Percentiles rank a stretch among this genome's conserved stretches.
These are phyloP conservation scores for Cervus canadensis DNA, from an alignment of 2,113 vertebrate species.

Conservation along the genomic window DNA sequence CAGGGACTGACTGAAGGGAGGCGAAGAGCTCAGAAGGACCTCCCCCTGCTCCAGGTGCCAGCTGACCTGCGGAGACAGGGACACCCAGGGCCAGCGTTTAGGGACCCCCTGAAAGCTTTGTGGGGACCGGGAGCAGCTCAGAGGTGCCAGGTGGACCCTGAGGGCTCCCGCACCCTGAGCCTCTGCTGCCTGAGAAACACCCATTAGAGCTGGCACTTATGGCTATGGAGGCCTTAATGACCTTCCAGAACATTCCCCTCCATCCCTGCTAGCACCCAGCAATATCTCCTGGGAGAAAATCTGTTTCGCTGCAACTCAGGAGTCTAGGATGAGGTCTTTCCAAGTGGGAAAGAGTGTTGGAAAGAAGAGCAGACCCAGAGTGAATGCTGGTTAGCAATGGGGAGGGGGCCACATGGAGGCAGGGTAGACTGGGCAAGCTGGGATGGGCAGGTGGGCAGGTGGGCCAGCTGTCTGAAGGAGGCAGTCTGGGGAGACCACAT, in stretches of 20 bases:
- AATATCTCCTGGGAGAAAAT: background rate
- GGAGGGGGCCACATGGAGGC: accelerated
- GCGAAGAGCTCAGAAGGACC: background rate
- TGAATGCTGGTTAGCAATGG: background rate
- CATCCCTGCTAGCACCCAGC: background rate
- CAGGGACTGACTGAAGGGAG: background rate
- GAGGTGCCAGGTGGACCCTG: background rate
- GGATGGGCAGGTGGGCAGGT: background rate
- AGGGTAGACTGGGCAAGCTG: background rate
- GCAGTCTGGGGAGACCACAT: background rate
- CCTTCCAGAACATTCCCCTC: background rate
- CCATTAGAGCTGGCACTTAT: background rate
- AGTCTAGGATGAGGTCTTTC: background rate
- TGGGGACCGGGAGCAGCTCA: background rate
- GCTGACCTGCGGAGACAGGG: background rate
- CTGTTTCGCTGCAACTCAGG: background rate
- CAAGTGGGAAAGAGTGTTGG: background rate
- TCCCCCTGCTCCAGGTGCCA: background rate
- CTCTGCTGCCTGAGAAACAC: background rate
- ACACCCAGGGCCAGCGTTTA: background rate
- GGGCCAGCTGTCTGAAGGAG: background rate
- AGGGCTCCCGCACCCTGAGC: background rate
- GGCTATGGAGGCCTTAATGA: background rate
- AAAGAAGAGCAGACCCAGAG: background rate
- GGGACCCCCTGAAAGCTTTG: background rate